Base-by-base conservation (phyloP, 2,888 invertebrate genomes). In the Mechanitis messenoides region DNA sequence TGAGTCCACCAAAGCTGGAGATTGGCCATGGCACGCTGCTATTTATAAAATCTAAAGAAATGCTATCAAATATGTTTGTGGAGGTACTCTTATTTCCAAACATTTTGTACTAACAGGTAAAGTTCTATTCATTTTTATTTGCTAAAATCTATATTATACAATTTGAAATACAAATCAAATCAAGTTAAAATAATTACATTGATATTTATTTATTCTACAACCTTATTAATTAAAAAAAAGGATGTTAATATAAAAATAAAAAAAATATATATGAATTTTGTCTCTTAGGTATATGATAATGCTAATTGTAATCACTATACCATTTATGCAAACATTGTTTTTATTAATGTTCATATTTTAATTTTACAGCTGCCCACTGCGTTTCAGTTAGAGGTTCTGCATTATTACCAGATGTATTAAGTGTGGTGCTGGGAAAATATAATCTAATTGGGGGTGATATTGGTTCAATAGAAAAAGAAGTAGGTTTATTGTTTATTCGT, bases 11-110 rank as follows among this genome's bases (percentile, higher is more conserved):
- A 79, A 81, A 53, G 76, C 81, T 4, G 86, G 86, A 1, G 84
- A 86, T 63, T 87, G 84, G 85, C 86, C 87, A 0, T 87, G 87
- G 86, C 87, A 87, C 68, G 77, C 71, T 0, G 87, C 85, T 0
- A 61, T 87, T 33, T 82, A 80, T 46, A 75, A 72, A 54, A 56
- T 77, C 0, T 70, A 75, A 2, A 69, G 71, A 7, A 55, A 67
- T 0, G 62, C 61, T 0, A 69, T 79, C 3, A 75, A 71, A 33
- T 85, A 84, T 53, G 81, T 78, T 5, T 87, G 86, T 64, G 86
- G 86, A 2, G 86, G 86, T 2, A 84, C 81, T 4, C 63, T 87
- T 47, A 62, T 87, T 0, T 77, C 80, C 0, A 77, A 76, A 46
- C 74, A 69, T 46, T 62, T 74, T 5, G 73, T 86, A n/a, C 42